Base-by-base conservation (phyloP, 2,888 invertebrate genomes). In the Nomada flava region DNA sequence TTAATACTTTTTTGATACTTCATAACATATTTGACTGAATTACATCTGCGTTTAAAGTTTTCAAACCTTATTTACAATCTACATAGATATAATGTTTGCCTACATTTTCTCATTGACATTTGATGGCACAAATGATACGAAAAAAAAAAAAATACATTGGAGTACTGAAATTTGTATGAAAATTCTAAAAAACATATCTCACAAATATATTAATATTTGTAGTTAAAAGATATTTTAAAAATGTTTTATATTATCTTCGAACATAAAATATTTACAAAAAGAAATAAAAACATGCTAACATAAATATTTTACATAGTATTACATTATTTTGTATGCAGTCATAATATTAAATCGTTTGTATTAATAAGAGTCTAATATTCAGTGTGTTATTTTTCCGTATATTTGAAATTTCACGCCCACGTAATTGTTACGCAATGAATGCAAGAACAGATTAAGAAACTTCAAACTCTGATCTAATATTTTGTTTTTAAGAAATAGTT, bases 61-160 rank as follows among this genome's bases (percentile, higher is more conserved):
- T 50, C 55, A 63, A 77, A 77, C 64, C 59, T 62, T 86, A 86
- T 87, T 82, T 86, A 87, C 87, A 87, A 64, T 76, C 44, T 82
- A 64, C 36, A 72, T 69, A 70, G 60, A 62, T 73, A 76, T 57
- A 59, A 50, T 71, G 55, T 10, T 75, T 69, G 55, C 7, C 47
- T 79, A 73, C 20, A 71, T 77, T 79, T 71, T 84, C 52, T 76
- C 44, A 72, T 72, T 57, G 47, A 64, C n/a, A 57, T 73, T 47
- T 50, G 55, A 73, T 85, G 76, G 82, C 84, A 86, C 73, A 79
- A 64, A 57, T 67, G 57, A 60, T 82, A 59, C 13, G 53, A 65
- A 47, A 60, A 55, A 0, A 63, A 47, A 29, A 2, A 47, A n/a
- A 67, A 71, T 11, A 18, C n/a, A 52, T 53, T 52, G 47, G 5